These are phyloP conservation scores for Cathartes aura DNA, from an alignment of 2,113 vertebrate species.

Conservation along the genomic window DNA sequence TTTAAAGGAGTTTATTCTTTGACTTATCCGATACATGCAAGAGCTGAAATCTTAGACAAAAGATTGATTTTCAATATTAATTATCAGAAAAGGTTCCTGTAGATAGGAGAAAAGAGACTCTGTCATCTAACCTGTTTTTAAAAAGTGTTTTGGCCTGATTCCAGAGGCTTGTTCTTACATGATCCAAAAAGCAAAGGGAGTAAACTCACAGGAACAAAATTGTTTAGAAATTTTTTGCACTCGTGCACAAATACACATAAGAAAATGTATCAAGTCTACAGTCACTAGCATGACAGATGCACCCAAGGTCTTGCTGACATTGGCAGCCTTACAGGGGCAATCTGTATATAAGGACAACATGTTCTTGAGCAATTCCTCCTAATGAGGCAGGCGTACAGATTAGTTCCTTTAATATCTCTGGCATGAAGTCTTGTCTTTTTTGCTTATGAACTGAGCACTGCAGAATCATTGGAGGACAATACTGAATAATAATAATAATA, in stretches of 20 bases:
- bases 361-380: conserved; percentile 31
- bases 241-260: not conserved
- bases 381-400: not conserved
- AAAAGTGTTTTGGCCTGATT: not conserved
- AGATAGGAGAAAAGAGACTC: not conserved
- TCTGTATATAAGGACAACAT: not conserved
- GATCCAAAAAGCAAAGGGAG: not conserved
- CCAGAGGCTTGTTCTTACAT: not conserved
- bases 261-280: not conserved
- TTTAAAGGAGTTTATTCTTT: not conserved
- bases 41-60: not conserved
- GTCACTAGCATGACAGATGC: conserved; percentile 27
- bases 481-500: not conserved
- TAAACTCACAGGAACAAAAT: not conserved
- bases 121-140: not conserved
- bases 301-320: conserved; percentile 61
- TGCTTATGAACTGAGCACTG: not conserved
- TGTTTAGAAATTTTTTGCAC: not conserved
- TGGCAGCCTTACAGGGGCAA: conserved; percentile 53
- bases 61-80: not conserved
- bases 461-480: not conserved
- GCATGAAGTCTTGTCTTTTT: not conserved
- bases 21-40: not conserved
- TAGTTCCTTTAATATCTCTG: conserved; percentile 34
- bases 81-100: not conserved